Evolutionary conservation across 2,888 invertebrate genomes (phyloP).

Genomic region (Poecilus cupreus): DNA sequence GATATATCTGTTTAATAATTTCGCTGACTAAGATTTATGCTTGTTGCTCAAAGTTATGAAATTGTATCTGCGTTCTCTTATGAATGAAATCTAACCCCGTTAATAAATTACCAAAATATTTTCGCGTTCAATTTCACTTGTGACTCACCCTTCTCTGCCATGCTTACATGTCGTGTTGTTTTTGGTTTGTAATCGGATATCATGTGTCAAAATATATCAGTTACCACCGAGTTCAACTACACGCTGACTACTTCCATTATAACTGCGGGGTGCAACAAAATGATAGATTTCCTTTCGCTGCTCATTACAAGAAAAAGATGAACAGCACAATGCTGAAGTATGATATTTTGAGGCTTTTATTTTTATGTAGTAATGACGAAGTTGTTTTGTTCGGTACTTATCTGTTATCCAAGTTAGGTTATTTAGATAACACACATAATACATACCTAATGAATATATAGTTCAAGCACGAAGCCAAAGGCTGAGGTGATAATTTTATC

Average conservation of each 20-base stretch:
- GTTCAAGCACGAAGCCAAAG: too few species aligned
- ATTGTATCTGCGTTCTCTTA: neutral
- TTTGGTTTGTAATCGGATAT: constrained; percentile 5
- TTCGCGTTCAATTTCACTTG: constrained; percentile 32
- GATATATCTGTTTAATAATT: constrained; percentile 30
- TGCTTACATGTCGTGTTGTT: neutral
- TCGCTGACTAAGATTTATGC: constrained; percentile 20
- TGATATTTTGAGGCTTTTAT: neutral
- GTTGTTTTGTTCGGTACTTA: neutral
- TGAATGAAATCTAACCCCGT: constrained; percentile 22
- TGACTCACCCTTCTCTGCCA: neutral
- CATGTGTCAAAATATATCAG: constrained; percentile 33
- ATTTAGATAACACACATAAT: too few species aligned
- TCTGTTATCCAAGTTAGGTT: too few species aligned
- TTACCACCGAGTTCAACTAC: neutral
- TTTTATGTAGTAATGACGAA: neutral
- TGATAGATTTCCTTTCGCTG: constrained; percentile 2
- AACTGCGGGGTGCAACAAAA: neutral
- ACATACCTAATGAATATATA: too few species aligned
- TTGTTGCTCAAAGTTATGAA: neutral
- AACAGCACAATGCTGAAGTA: neutral
- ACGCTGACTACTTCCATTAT: constrained; percentile 15
- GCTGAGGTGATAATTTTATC: too few species aligned
- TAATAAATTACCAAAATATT: constrained; percentile 36
- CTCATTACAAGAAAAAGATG: neutral